Conservation (phyloP, 1,140 invertebrate species). For the Littorina saxatilis region DNA sequence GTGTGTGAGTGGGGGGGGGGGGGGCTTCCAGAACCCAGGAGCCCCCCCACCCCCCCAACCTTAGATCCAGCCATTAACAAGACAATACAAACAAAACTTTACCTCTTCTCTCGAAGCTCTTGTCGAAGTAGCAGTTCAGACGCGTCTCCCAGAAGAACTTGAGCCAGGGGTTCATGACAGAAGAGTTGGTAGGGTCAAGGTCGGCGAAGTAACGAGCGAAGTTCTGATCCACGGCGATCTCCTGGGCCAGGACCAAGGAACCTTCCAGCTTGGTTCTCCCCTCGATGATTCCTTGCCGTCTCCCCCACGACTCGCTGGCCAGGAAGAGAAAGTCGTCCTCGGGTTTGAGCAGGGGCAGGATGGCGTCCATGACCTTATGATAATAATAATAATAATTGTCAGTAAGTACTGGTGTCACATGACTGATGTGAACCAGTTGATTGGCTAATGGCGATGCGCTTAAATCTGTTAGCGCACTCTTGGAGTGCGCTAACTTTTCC, state of each 20-base stretch:
- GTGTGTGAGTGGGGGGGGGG: too few species aligned
- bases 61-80: too few species aligned
- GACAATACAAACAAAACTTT: too few species aligned
- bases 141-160: slow-evolving; percentile 13
- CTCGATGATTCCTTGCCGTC: background rate
- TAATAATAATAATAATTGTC: too few species aligned
- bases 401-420: too few species aligned
- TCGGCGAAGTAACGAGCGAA: background rate
- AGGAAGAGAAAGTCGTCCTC: slow-evolving; percentile 36
- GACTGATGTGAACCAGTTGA: too few species aligned
- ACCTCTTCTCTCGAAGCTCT: slow-evolving; percentile 24
- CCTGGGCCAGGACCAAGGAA: slow-evolving; percentile 28
- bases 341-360: background rate
- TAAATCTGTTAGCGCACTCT: too few species aligned
- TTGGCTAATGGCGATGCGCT: too few species aligned
- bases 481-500: too few species aligned
- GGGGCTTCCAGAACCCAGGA: too few species aligned
- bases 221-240: background rate
- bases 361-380: slow-evolving; percentile 33
- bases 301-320: slow-evolving; percentile 36
- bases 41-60: too few species aligned
- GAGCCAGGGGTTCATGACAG: slow-evolving; percentile 22
- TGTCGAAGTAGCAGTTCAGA: slow-evolving; percentile 9
- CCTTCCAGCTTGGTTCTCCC: slow-evolving; percentile 18
- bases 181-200: background rate